Conservation (phyloP, 2,888 invertebrate species). For the Drosophila meridiana region DNA sequence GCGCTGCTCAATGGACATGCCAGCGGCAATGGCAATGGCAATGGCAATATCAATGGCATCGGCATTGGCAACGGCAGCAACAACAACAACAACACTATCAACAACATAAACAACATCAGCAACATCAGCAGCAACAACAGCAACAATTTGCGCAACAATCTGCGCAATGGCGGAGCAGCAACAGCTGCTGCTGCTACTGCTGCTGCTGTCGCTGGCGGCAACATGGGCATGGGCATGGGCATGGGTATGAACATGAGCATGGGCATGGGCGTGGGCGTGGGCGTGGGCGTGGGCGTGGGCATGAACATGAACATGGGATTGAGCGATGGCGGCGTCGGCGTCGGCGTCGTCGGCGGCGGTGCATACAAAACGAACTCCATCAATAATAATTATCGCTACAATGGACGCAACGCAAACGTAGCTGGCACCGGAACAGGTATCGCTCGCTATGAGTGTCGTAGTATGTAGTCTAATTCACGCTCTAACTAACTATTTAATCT, state of each 20-base stretch:
- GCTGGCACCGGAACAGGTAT: constrained; percentile 82
- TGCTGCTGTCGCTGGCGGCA: constrained; percentile 29
- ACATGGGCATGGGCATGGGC: constrained; percentile 27
- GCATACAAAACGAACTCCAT: constrained; percentile 83
- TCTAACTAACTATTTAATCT: constrained; percentile 28
- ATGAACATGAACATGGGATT: constrained; percentile 31
- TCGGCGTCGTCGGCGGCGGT: constrained; percentile 42
- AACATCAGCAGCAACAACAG: constrained; percentile 41
- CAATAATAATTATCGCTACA: constrained; percentile 85
- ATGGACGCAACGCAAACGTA: constrained; percentile 80
- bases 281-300: constrained; percentile 44
- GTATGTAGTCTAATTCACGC: constrained; percentile 51
- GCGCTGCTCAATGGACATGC: constrained; percentile 62
- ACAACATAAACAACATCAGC: background rate
- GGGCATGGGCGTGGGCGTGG: constrained; percentile 22
- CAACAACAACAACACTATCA: constrained; percentile 18
- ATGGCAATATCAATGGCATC: constrained; percentile 31
- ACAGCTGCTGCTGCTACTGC: constrained; percentile 15
- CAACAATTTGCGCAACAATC: constrained; percentile 20
- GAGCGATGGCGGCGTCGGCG: constrained; percentile 25
- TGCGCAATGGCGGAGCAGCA: constrained; percentile 26
- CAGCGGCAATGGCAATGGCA: constrained; percentile 39
- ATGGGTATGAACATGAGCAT: constrained; percentile 35
- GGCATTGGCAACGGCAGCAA: constrained; percentile 17
- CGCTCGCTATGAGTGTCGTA: constrained; percentile 61